Conservation (phyloP, 2,113 vertebrate genomes). For the Prunella himalayana region DNA sequence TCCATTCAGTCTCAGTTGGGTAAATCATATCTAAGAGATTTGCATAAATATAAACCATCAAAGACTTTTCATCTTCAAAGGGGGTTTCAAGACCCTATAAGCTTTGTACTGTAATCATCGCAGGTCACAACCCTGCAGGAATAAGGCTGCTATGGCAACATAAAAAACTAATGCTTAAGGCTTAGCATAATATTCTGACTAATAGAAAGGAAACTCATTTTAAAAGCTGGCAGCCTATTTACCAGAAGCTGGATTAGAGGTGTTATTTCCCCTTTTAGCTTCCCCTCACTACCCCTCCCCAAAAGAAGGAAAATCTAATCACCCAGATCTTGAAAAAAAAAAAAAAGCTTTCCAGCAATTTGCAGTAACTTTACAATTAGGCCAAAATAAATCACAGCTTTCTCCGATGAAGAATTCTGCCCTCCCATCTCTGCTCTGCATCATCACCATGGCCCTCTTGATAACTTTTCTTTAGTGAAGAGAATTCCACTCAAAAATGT, state of each 20-base stretch:
- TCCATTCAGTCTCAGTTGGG: conserved; percentile 99
- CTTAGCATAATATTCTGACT: conserved; percentile 98
- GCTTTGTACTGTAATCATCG: conserved; percentile 99
- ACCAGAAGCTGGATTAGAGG: conserved; percentile 84
- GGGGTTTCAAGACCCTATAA: conserved; percentile 99
- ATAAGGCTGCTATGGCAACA: conserved; percentile 99
- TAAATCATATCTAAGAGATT: conserved; percentile 99
- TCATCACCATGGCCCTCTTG: not conserved
- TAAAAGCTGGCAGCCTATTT: conserved; percentile 85
- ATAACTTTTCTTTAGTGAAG: conserved; percentile 53
- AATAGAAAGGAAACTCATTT: conserved; percentile 88
- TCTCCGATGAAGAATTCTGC: conserved; percentile 60
- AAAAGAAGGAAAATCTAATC: conserved; percentile 79
- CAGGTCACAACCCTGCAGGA: conserved; percentile 99
- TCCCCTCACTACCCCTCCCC: conserved; percentile 58
- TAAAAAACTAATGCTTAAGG: conserved; percentile 99
- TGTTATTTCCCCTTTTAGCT: conserved; percentile 86
- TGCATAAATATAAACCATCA: conserved; percentile 99
- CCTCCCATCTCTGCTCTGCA: conserved; percentile 16
- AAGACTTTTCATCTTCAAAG: conserved; percentile 99
- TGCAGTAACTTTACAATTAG: conserved; percentile 81
- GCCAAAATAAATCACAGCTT: conserved; percentile 76
- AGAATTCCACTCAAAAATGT: conserved; percentile 25
- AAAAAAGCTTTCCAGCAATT: conserved; percentile 80
- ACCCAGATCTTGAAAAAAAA: conserved; percentile 77